These are phyloP conservation scores for Engraulis encrasicolus DNA, from an alignment of 2,113 vertebrate species.

Conservation along the genomic window DNA sequence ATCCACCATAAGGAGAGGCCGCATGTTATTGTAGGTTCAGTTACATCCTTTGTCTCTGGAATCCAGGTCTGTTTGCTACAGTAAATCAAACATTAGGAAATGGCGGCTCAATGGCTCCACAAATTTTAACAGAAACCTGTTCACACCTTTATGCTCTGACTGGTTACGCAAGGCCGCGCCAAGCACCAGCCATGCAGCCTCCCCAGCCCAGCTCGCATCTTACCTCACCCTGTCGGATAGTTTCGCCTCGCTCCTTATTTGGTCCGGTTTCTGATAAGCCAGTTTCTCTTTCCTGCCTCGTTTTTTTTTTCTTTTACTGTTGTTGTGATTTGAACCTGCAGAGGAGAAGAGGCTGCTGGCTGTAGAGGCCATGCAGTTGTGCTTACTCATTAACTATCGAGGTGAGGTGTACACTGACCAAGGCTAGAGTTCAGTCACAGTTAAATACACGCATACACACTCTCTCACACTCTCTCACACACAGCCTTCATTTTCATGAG, in stretches of 20 bases:
- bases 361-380: constrained; percentile 50
- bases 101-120: neutral
- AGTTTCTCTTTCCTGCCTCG: constrained; percentile 74
- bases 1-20: neutral
- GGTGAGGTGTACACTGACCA: neutral
- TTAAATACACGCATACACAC: neutral
- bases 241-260: constrained; percentile 76
- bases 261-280: constrained; percentile 77
- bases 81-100: neutral
- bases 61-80: neutral
- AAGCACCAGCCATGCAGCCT: constrained; percentile 53
- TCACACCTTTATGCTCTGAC: constrained; percentile 27
- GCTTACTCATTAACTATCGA: constrained; percentile 70
- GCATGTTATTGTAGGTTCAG: neutral
- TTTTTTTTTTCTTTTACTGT: constrained; percentile 38
- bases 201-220: constrained; percentile 46
- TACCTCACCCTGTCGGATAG: constrained; percentile 65
- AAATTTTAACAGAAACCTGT: constrained; percentile 9
- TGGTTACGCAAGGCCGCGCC: constrained; percentile 37
- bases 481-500: neutral
- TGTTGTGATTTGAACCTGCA: constrained; percentile 51
- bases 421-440: neutral
- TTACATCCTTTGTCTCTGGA: constrained; percentile 3
- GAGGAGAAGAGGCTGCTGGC: constrained; percentile 46
- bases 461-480: neutral